phyloP scores from a whole-genome alignment of 2,888 invertebrate genomes.

The Amphipoea oculea region DNA sequence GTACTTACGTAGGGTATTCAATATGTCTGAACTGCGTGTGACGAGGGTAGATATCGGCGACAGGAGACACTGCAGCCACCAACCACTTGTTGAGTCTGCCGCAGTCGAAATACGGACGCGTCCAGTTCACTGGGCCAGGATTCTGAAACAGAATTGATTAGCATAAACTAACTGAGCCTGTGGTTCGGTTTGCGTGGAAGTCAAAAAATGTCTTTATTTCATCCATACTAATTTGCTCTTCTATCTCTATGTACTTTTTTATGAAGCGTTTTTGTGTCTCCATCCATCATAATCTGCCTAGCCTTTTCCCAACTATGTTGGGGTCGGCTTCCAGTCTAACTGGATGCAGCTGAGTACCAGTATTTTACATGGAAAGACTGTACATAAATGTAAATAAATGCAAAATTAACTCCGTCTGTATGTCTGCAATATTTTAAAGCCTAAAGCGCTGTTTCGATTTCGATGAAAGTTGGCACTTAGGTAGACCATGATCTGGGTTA shows the following conservation, averaged over 20 bases:
- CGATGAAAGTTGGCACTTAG: neutral
- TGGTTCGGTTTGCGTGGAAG: too few relatives aligned
- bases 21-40: constrained; percentile 98
- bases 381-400: neutral
- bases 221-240: neutral
- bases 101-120: constrained; percentile 98
- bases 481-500: neutral
- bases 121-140: constrained; percentile 98
- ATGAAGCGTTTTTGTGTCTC: too few relatives aligned
- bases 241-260: too few relatives aligned
- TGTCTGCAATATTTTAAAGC: too few relatives aligned
- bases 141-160: constrained; percentile 16
- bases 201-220: neutral
- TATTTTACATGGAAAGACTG: too few relatives aligned
- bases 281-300: too few relatives aligned
- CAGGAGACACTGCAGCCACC: constrained; percentile 97
- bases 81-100: constrained; percentile 98
- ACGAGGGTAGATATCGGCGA: constrained; percentile 98
- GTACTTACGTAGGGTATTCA: constrained; percentile 96
- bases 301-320: too few relatives aligned
- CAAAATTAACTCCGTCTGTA: too few relatives aligned
- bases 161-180: neutral
- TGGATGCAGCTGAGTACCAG: too few relatives aligned
- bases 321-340: too few relatives aligned
- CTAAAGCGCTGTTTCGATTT: too few relatives aligned